These are phyloP conservation scores for Pollimyrus isidori DNA, from an alignment of 2,113 vertebrate species.

Conservation along the genomic window DNA sequence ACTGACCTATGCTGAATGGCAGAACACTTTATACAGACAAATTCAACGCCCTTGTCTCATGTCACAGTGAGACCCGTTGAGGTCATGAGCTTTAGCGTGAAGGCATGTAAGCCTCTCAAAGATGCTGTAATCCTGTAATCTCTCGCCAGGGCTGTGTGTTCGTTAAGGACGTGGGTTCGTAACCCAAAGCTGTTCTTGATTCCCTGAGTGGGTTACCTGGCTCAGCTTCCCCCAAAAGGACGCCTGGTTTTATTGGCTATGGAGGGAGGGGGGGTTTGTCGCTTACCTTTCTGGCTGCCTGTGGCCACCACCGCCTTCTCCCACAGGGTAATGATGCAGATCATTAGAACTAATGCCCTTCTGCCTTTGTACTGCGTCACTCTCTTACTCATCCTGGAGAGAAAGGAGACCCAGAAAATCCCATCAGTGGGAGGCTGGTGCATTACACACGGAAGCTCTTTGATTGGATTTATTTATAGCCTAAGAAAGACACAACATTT, in stretches of 20 bases:
- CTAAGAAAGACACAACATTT: not conserved
- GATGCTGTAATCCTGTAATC: not conserved
- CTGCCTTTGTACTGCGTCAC: constrained; percentile 75
- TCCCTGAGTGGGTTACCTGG: not conserved
- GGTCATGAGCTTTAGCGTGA: not conserved
- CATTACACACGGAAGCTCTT: no score
- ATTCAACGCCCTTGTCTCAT: not conserved
- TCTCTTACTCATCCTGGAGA: constrained; percentile 88
- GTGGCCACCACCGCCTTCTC: constrained; percentile 68
- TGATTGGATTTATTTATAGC: not conserved
- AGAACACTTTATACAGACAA: not conserved
- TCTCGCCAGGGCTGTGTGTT: not conserved
- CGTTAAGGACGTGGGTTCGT: not conserved
- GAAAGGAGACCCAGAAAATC: constrained; percentile 21
- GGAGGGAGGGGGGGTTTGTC: no score
- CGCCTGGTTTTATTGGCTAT: not conserved
- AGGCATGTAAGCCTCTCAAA: not conserved
- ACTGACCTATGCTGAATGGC: not conserved
- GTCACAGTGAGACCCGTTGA: not conserved
- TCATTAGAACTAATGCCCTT: constrained; percentile 82
- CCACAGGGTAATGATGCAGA: constrained; percentile 81
- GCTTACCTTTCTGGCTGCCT: constrained; percentile 54
- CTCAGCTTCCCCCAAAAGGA: not conserved
- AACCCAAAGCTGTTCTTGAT: not conserved
- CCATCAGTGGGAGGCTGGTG: not conserved